A percentile compares a stretch with the other conserved stretches of the same genome.
phyloP scores from a whole-genome alignment of 1,140 invertebrate species.

The Brachionus sp. region DNA sequence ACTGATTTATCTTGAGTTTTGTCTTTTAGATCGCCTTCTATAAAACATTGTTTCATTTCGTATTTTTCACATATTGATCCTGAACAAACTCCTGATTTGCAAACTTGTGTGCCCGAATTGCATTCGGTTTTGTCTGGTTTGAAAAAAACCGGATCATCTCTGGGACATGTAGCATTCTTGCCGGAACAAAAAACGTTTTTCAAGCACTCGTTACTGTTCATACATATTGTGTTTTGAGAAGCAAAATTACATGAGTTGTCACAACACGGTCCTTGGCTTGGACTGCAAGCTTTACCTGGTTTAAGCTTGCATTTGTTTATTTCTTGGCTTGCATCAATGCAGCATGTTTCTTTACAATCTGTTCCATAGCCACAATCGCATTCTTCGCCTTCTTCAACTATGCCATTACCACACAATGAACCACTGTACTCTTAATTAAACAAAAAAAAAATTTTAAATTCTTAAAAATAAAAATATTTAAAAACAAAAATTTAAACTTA shows the following conservation, averaged over 20 bases:
- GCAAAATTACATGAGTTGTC: constrained; percentile 75
- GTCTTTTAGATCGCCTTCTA: constrained; percentile 69
- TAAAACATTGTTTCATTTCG: constrained; percentile 89
- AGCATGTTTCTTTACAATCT: constrained; percentile 83
- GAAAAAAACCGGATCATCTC: constrained; percentile 63
- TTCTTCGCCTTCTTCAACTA: constrained; percentile 92
- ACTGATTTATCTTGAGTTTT: constrained; percentile 64
- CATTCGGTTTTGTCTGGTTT: constrained; percentile 72
- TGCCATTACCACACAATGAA: constrained; percentile 98
- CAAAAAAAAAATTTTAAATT: too few relatives aligned
- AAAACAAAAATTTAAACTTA: constrained; percentile 51
- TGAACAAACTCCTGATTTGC: constrained; percentile 79
- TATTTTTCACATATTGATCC: constrained; percentile 92
- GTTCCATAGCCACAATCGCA: constrained; percentile 95
- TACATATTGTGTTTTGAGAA: constrained; percentile 67
- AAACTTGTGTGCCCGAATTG: constrained; percentile 63
- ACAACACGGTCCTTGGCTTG: constrained; percentile 94
- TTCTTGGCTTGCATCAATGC: constrained; percentile 63
- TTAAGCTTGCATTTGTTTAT: constrained; percentile 68
- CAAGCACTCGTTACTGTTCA: constrained; percentile 81
- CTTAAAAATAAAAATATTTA: neutral
- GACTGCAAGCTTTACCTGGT: constrained; percentile 76
- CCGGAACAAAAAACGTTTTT: constrained; percentile 59
- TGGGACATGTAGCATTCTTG: constrained; percentile 68
- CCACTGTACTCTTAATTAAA: constrained; percentile 70